These are phyloP conservation scores for Heliothis peltigera DNA, from an alignment of 2,888 invertebrate genomes.

Conservation along the genomic window DNA sequence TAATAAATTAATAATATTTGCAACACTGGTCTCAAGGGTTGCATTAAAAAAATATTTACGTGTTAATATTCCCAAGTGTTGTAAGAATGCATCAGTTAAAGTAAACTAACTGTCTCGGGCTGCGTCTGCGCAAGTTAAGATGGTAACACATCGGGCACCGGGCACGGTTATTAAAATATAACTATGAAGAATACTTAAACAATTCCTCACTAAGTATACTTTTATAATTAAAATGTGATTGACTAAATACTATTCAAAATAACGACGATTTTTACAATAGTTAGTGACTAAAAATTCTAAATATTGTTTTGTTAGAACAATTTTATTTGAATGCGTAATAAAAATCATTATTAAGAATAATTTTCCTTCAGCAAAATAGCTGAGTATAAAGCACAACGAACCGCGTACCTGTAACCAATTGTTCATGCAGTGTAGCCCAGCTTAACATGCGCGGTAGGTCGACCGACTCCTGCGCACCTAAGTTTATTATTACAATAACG, in stretches of 20 bases:
- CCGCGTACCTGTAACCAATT: neutral
- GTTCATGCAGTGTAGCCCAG: constrained; percentile 25
- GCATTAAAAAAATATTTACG: constrained; percentile 50
- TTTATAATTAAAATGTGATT: too few relatives aligned
- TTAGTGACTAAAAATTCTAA: too few relatives aligned
- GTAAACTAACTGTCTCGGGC: constrained; percentile 59
- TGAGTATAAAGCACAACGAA: neutral
- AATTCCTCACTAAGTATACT: too few relatives aligned
- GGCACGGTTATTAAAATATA: constrained; percentile 21
- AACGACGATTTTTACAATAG: too few relatives aligned
- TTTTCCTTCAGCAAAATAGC: neutral
- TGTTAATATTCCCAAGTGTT: constrained; percentile 57
- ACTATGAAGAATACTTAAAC: too few relatives aligned
- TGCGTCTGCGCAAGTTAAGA: constrained; percentile 45
- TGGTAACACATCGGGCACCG: constrained; percentile 29
- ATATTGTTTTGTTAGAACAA: too few relatives aligned
- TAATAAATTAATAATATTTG: constrained; percentile 35
- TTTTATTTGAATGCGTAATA: neutral
- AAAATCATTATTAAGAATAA: neutral
- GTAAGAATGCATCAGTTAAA: constrained; percentile 56
- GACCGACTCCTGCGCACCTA: constrained; percentile 53
- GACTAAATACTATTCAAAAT: too few relatives aligned
- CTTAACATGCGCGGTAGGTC: constrained; percentile 57
- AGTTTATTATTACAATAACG: constrained; percentile 65
- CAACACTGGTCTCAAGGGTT: constrained; percentile 18